Evolutionary conservation across 2,888 invertebrate genomes (phyloP), one percentile per base, ranked within the genome.

Genomic region (Eledona agricola): DNA sequence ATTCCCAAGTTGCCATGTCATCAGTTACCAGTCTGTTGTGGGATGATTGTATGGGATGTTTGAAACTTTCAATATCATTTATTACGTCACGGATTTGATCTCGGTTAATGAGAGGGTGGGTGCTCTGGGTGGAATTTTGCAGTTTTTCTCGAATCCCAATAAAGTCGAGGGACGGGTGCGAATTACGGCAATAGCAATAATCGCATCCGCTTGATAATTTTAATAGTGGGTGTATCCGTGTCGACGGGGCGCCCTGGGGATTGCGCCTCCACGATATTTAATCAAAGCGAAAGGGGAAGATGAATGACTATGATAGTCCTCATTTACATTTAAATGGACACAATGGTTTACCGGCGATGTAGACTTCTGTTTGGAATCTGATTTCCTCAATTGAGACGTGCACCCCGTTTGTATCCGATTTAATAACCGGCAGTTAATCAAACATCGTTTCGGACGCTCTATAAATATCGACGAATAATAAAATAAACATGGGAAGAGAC

Each of bases 311-410:
- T 56, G 63, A 65, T 64, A 67, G 64, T 61, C 59, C 65, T 62
- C 68, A 74, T 74, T 74, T 73, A 67, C 72, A 74, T 74, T 66
- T 72, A 72, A 73, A 74, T 74, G 67, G 70, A 67, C 67, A 71
- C 69, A 70, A 70, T 67, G 67, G 68, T 70, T 70, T 70, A 65
- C 66, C 66, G 66, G 65, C 62, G 57, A 65, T 65, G 60, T 64
- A 66, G 60, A 66, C 64, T 63, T 62, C 61, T 64, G 63, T 66
- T 67, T 62, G 55, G 62, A 64, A 63, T 64, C 65, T 67, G 67
- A 68, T 68, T 65, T 64, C 58, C 64, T 58, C 63, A 59, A 65
- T 65, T 66, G 60, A 59, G 57, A 54, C 56, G 37, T 49, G 50
- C 32, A 31, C 20, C 37, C 28, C 38, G 13, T 47, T 35, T 26